A percentile compares a stretch with the other conserved stretches of the same genome.
These are phyloP conservation scores for Cladorhizidae sp. DNA, from an alignment of 37 sponge, comb jelly and placozoan genomes.

Conservation along the genomic window DNA sequence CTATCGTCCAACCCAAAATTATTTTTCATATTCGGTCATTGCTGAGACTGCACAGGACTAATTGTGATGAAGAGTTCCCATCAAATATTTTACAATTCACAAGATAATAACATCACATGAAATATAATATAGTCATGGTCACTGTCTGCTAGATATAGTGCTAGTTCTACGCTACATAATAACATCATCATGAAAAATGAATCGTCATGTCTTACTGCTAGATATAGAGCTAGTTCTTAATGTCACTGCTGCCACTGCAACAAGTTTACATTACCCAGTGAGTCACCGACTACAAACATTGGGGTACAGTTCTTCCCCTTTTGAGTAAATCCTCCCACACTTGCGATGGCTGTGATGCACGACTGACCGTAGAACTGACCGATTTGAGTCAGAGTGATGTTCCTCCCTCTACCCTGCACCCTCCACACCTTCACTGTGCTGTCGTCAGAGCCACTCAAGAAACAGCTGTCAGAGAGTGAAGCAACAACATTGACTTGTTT, in stretches of 20 bases:
- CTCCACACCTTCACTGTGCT: slow-evolving; percentile 84
- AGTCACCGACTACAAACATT: slow-evolving; percentile 57
- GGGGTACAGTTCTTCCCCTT: slow-evolving; percentile 15
- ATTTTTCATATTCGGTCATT: too few relatives aligned
- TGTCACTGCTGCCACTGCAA: slow-evolving; percentile 55
- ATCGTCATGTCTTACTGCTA: too few relatives aligned
- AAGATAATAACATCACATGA: too few relatives aligned
- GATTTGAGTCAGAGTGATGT: slow-evolving; percentile 36
- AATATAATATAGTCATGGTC: neutral
- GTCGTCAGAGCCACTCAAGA: slow-evolving; percentile 84
- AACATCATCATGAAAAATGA: too few relatives aligned
- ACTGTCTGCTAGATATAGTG: too few relatives aligned
- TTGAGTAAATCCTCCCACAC: neutral
- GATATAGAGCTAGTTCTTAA: neutral
- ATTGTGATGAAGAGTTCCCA: slow-evolving; percentile 67
- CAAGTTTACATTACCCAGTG: slow-evolving; percentile 50
- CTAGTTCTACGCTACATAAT: too few relatives aligned
- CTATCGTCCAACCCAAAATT: too few relatives aligned
- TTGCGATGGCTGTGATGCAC: slow-evolving; percentile 38
- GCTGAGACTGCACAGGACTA: too few relatives aligned
- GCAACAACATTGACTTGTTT: slow-evolving; percentile 48
- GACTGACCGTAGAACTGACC: slow-evolving; percentile 77
- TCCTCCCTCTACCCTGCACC: neutral
- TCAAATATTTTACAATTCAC: slow-evolving; percentile 57
- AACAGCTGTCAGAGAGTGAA: neutral